These are phyloP conservation scores for Stratiolaelaps scimitus DNA, from an alignment of 1,140 invertebrate genomes.

Conservation along the genomic window DNA sequence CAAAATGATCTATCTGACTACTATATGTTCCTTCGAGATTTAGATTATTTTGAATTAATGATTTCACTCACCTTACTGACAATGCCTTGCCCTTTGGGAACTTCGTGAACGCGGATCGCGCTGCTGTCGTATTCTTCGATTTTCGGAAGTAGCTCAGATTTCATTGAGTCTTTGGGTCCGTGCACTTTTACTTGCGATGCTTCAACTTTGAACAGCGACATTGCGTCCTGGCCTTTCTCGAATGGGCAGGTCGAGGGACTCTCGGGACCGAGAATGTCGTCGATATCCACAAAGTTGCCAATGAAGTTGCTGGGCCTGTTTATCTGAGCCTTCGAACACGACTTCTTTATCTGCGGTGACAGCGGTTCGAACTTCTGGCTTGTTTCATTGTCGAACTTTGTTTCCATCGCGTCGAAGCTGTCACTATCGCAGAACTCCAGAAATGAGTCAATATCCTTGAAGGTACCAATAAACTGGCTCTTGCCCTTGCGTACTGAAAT, in stretches of 20 bases:
- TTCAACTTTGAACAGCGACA: conserved; percentile 8
- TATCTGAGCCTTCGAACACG: background rate
- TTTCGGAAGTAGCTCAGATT: background rate
- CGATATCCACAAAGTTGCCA: conserved; percentile 10
- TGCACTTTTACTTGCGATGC: conserved; percentile 17
- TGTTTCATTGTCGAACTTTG: conserved; percentile 19
- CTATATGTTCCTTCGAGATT: too few species aligned
- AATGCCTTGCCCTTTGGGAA: conserved; percentile 4
- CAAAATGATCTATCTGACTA: too few species aligned
- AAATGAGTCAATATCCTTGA: conserved; percentile 26
- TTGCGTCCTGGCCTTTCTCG: background rate
- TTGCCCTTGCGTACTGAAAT: conserved; percentile 6
- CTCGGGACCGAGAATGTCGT: conserved; percentile 10
- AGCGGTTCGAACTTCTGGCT: background rate
- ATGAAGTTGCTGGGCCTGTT: conserved; percentile 14
- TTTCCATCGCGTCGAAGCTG: conserved; percentile 21
- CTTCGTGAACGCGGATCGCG: conserved; percentile 1
- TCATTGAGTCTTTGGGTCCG: conserved; percentile 9
- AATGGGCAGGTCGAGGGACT: conserved; percentile 11
- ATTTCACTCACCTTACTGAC: conserved; percentile 11
- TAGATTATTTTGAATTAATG: too few species aligned
- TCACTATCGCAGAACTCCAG: conserved; percentile 28
- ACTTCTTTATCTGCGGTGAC: background rate
- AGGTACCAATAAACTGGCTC: conserved; percentile 26
- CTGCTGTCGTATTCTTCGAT: conserved; percentile 9